Evolutionary conservation across 2,888 invertebrate genomes (phyloP).

Genomic region (Meiosimyza decipiens): DNA sequence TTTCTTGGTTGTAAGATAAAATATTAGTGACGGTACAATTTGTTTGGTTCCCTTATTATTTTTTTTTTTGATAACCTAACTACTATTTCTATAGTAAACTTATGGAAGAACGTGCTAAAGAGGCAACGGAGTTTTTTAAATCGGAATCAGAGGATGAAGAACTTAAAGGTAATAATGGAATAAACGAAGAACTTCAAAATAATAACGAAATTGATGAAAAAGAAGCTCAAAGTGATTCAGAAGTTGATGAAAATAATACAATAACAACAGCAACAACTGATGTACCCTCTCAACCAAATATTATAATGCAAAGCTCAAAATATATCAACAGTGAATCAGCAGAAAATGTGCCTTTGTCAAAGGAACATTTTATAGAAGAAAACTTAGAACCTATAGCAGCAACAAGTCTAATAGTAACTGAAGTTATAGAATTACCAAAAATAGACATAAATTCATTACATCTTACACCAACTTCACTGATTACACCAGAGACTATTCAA

Average conservation of each 20-base stretch:
- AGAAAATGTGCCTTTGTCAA: background rate
- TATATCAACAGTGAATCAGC: background rate
- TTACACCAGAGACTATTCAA: constrained; percentile 51
- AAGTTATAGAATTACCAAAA: constrained; percentile 55
- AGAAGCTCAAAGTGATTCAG: background rate
- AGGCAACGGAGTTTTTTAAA: constrained; percentile 80
- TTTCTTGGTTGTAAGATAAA: too few relatives aligned
- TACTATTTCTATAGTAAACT: constrained; percentile 68
- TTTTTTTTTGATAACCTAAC: background rate
- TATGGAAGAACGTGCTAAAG: constrained; percentile 78
- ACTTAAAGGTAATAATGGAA: constrained; percentile 38
- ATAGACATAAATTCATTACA: constrained; percentile 52
- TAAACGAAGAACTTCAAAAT: background rate
- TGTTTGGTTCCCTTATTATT: background rate
- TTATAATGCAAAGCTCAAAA: background rate
- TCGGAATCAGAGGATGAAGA: constrained; percentile 70
- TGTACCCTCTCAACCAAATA: background rate
- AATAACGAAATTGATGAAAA: background rate
- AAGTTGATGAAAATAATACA: background rate
- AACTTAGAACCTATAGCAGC: background rate
- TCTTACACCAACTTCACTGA: constrained; percentile 45
- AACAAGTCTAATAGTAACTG: constrained; percentile 44
- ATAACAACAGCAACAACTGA: background rate
- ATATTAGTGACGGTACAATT: too few relatives aligned
- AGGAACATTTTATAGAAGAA: constrained; percentile 1